phyloP scores from a whole-genome alignment of 1,140 invertebrate species.

The Drosophila kurseongensis region DNA sequence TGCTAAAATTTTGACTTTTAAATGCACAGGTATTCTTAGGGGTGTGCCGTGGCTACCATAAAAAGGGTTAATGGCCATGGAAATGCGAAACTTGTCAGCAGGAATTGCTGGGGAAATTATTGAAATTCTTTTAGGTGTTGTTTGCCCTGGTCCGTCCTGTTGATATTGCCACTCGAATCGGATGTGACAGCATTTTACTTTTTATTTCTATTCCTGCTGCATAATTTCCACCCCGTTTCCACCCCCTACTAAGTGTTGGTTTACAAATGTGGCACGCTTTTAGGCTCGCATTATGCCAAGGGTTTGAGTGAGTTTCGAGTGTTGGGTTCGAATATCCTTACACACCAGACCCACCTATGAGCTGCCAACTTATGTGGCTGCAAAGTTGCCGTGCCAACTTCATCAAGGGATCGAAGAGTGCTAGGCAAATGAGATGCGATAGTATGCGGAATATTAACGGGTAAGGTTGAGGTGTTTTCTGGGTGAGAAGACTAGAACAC shows the following conservation, averaged over 20 bases:
- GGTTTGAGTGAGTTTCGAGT: constrained; percentile 74
- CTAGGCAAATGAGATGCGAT: constrained; percentile 60
- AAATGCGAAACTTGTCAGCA: constrained; percentile 79
- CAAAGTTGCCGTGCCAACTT: constrained; percentile 52
- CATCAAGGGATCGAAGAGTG: constrained; percentile 40
- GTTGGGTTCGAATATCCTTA: constrained; percentile 47
- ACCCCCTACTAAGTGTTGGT: constrained; percentile 40
- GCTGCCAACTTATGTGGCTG: constrained; percentile 24
- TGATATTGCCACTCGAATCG: constrained; percentile 75
- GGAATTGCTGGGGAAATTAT: constrained; percentile 68
- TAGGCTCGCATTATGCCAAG: constrained; percentile 76
- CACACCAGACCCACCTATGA: constrained; percentile 23
- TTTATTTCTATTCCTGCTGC: constrained; percentile 63
- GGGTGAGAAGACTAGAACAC: not conserved
- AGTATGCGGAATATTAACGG: constrained; percentile 25
- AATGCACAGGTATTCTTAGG: constrained; percentile 44
- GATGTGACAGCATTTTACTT: constrained; percentile 78
- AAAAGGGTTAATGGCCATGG: constrained; percentile 78
- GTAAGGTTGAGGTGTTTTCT: too few species aligned
- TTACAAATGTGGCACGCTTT: constrained; percentile 56
- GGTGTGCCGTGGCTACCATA: constrained; percentile 10
- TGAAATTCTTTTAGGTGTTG: constrained; percentile 73
- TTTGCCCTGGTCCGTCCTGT: constrained; percentile 42
- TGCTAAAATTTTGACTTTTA: constrained; percentile 55
- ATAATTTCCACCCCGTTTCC: constrained; percentile 51